Evolutionary conservation across 2,797 vertebrate species (phyloP), one percentile per base, ranked within the genome.

Genomic region (Sebastes vulpes): DNA sequence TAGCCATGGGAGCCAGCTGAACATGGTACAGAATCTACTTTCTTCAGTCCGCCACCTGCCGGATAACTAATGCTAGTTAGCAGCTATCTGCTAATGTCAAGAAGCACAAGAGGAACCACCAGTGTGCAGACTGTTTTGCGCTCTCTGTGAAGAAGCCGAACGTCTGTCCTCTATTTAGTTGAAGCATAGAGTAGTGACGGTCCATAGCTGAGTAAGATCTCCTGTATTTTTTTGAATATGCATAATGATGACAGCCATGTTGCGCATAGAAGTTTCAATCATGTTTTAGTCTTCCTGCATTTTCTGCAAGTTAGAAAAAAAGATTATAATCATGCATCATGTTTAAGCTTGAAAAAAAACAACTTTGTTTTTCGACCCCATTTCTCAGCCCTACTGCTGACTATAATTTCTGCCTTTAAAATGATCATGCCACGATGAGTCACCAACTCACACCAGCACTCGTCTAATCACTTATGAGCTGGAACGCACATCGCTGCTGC

Each of bases 401-500:
- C 18, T 54, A 20, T 54, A 54, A 61, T 52, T 29, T 69, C 66
- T 28, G 58, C 72, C 26, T 53, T 52, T 68, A 32, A 72, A 75
- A 73, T 70, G 7, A 75, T 82, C 38, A 67, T 50, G 31, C 4
- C 6, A 26, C 52, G 57, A 72, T 77, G 59, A 79, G 48, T 79
- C 65, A 38, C 8, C 58, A 54, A 25, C 54, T 81, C 59, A 28
- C 67, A 77, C 67, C 25, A 6, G 46, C 72, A 58, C 54, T 67
- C 28, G 61, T 48, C 12, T 72, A 60, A 84, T 82, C 72, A 56
- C 59, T 72, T 23, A 54, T 66, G 77, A 84, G 74, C 69, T 70
- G 66, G 18, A 82, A 66, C 50, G 60, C 63, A 69, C 59, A 81
- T 68, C 25, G 42, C 56, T 75, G 46, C 56, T 73, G 46, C 48